Evolutionary conservation across 2,797 vertebrate species (phyloP), one percentile per base, ranked within the genome.

Genomic region (Vireo griseus): DNA sequence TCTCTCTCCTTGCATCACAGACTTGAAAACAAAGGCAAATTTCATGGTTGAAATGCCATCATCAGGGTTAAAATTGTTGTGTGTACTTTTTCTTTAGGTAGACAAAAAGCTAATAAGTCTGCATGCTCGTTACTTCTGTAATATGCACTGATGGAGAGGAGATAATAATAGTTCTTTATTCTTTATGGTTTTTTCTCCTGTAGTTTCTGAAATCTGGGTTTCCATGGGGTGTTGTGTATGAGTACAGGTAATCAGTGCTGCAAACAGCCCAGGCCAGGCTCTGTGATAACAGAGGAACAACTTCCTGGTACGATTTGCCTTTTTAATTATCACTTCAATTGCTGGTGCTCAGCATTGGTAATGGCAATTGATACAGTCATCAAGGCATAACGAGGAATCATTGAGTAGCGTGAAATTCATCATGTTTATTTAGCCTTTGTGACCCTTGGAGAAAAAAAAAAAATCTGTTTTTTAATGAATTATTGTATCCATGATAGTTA

Each of bases 281-380:
- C 86, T 89, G 2, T 39, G 73, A 26, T 65, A 66, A 42, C 5
- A 84, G 59, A 69, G 71, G 35, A 90, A 35, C 37, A 52, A 50
- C 68, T 67, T 66, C 59, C 0, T 6, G 74, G 8, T 62, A 17
- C 2, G 5, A 79, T 80, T 95, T 86, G 90, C 79, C 75, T 88
- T 93, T 91, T 92, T 94, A 94, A 94, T 95, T 95, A 94, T 80
- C 6, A 1, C 40, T 94, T 87, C 88, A 84, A 33, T 92, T 81
- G 44, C 5, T 67, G 39, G 19, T 88, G 69, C 90, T 97, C 93
- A 72, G 67, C 61, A 59, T 95, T 79, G 86, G 77, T 91, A 90
- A 86, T 68, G 59, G 78, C 86, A 91, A 95, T 96, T 87, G 6
- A 86, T 96, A 82, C 76, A 92, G 90, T 92, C 86, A 92, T 93